Evolutionary conservation across 2,797 vertebrate genomes (phyloP), one percentile per base, ranked within the genome.

Genomic region (Choloepus didactylus): DNA sequence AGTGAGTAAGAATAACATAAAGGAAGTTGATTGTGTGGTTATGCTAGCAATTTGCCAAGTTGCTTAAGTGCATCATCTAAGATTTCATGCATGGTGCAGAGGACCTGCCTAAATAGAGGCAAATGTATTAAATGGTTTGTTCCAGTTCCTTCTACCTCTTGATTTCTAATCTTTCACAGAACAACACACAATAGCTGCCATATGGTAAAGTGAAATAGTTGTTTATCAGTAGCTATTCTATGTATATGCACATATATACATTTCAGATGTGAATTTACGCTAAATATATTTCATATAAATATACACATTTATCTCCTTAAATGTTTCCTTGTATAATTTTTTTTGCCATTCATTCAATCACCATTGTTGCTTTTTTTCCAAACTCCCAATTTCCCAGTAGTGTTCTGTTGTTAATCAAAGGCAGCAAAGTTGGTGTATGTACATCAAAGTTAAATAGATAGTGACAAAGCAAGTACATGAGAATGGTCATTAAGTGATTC

Each of bases 141-240:
- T 91, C 73, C 60, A 77, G 59, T 84, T 29, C 1, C 35, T 87
- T 83, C 46, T 82, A 46, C 38, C 25, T 21, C 62, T 69, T 60
- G 62, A 93, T 9, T 0, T 76, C 76, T 87, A 82, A 67, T 82
- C 84, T 96, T 77, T 94, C 79, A 84, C 16, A 92, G 79, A 80
- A 54, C 27, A 82, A 84, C 38, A 64, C 56, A 19, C 96, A 96
- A 96, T 95, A 82, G 79, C 92, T 91, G n/a, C 75, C 91, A 96
- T 31, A 84, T 92, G 95, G 85, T 83, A 76, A 84, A 93, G 73
- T 51, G 89, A 96, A 93, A 92, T 81, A 79, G 86, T 84, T 95
- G 80, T 95, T 92, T 97, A 95, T 94, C 86, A 88, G 95, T 93
- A 96, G 73, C 72, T 96, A 59, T 69, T 92, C 41, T 73, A 67